Conservation (phyloP, 1,140 invertebrate genomes). For the Archivesica marissinica region DNA sequence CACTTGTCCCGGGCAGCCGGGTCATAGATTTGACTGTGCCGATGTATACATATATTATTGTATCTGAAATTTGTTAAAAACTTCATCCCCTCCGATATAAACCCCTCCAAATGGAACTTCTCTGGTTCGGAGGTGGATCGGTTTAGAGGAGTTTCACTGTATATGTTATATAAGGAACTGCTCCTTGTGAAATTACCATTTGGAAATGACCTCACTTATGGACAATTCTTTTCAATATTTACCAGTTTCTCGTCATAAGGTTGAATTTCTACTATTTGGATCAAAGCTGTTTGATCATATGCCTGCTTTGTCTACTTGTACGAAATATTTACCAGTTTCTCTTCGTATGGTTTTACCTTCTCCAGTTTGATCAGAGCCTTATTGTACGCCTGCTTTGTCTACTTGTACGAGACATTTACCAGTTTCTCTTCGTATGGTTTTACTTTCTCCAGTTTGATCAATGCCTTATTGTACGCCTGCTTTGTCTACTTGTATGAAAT, state of each 20-base stretch:
- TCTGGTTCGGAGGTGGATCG: too few relatives aligned
- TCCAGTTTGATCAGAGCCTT: slow-evolving; percentile 85
- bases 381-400: slow-evolving; percentile 85
- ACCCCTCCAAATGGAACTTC: too few relatives aligned
- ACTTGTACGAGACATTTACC: slow-evolving; percentile 84
- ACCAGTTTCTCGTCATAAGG: slow-evolving; percentile 87
- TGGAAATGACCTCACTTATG: too few relatives aligned
- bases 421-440: slow-evolving; percentile 87
- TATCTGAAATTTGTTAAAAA: too few relatives aligned
- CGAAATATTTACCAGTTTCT: slow-evolving; percentile 85
- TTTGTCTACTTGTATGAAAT: slow-evolving; percentile 84
- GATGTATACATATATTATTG: too few relatives aligned
- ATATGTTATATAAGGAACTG: too few relatives aligned
- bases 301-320: slow-evolving; percentile 83
- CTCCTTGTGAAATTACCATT: too few relatives aligned
- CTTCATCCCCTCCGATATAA: too few relatives aligned
- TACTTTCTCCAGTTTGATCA: slow-evolving; percentile 85
- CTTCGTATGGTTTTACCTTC: slow-evolving; percentile 86
- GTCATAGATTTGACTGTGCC: too few relatives aligned
- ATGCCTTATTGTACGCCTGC: slow-evolving; percentile 85
- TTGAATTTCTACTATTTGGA: slow-evolving; percentile 85
- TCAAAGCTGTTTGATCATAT: slow-evolving; percentile 86
- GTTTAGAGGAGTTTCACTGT: too few relatives aligned
- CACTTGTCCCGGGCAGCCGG: too few relatives aligned
- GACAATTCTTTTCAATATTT: too few relatives aligned